Percentiles rank a stretch among this genome's conserved stretches.
phyloP scores from a whole-genome alignment of 2,113 vertebrate genomes.

The Oreochromis niloticus region DNA sequence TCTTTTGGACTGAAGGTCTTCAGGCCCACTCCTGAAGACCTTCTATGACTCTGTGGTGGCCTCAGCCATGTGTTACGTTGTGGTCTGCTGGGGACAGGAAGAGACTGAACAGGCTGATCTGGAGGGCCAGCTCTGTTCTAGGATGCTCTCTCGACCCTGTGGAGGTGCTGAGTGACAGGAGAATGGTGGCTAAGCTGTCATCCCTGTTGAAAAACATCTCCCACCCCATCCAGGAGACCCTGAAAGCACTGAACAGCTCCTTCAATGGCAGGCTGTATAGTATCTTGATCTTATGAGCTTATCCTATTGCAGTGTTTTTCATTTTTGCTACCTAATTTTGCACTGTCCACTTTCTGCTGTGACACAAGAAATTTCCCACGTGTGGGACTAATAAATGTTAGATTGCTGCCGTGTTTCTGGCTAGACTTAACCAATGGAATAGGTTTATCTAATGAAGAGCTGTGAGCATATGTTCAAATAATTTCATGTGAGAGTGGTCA shows the following conservation, averaged over 20 bases:
- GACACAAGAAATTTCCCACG: background rate
- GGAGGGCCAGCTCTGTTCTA: background rate
- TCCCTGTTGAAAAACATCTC: fast-evolving
- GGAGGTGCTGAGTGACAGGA: background rate
- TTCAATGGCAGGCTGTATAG: background rate
- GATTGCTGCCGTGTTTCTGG: fast-evolving
- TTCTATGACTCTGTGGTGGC: background rate
- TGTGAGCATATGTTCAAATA: fast-evolving
- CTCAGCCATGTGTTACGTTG: background rate
- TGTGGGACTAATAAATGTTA: background rate
- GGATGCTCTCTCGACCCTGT: background rate
- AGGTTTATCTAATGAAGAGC: background rate
- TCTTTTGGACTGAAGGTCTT: background rate
- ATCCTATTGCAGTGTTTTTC: background rate
- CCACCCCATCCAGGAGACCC: background rate
- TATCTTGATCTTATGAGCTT: background rate
- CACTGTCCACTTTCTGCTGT: background rate
- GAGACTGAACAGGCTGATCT: background rate
- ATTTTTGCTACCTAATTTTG: background rate
- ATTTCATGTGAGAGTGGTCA: background rate
- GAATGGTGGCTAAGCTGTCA: background rate
- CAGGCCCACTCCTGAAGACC: background rate
- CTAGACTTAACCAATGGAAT: background rate
- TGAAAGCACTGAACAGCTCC: background rate
- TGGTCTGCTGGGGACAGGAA: background rate